Conservation (phyloP, 2,113 vertebrate species). For the Strix uralensis region DNA sequence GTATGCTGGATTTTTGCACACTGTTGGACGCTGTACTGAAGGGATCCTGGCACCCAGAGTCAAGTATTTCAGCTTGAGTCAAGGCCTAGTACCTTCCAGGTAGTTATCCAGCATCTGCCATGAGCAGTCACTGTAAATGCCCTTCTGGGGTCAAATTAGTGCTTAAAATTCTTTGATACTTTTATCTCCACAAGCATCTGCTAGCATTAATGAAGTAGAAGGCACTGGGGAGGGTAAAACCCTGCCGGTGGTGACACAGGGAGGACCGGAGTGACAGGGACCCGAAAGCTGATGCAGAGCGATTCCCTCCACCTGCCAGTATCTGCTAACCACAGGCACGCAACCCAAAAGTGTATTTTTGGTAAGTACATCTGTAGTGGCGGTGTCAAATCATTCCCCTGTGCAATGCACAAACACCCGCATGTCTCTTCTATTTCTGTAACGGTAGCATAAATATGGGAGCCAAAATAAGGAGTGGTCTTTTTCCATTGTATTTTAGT, state of each 20-base stretch:
- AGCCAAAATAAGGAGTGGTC: not conserved
- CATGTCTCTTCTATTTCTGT: accelerated
- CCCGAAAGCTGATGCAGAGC: accelerated
- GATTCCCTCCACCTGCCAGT: not conserved
- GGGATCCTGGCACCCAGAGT: not conserved
- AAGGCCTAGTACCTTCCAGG: not conserved
- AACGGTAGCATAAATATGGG: not conserved
- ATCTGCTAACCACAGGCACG: accelerated
- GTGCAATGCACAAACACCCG: accelerated
- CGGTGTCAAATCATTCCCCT: not conserved
- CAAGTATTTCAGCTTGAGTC: not conserved
- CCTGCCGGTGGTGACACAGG: accelerated
- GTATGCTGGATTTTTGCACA: not conserved
- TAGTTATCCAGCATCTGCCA: not conserved
- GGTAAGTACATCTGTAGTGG: no score
- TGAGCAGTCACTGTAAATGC: not conserved
- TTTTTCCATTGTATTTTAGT: not conserved
- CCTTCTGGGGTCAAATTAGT: not conserved
- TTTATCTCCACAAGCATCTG: not conserved
- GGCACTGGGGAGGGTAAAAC: not conserved
- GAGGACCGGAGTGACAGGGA: not conserved
- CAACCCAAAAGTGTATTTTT: accelerated
- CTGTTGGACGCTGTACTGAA: accelerated
- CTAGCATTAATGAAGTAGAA: not conserved
- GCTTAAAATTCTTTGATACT: not conserved